Base-by-base conservation (phyloP, 2,797 vertebrate species). In the Rhadinocentrus ornatus region DNA sequence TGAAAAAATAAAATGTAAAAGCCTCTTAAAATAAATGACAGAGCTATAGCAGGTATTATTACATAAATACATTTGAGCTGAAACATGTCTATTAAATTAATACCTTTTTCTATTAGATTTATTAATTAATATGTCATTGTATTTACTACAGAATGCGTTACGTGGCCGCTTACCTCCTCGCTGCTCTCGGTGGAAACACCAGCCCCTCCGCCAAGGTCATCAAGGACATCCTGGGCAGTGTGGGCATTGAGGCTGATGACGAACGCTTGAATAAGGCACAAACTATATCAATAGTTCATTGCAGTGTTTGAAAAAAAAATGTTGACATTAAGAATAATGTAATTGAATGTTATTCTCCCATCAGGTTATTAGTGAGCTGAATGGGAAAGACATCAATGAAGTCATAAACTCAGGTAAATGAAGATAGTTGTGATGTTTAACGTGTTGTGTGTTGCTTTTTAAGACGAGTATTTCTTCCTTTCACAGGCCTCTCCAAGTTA, bases 81-180 rank as follows among this genome's bases (percentile, higher is more conserved):
- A 32, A 32, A 5, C 6, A 2, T 34, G 20, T 34, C 2, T 2
- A 4, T 11, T 35, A 20, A 39, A 13, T 64, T 54, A 20, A 27
- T 7, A 7, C 3, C 27, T n/a, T 1, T n/a, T n/a, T n/a, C n/a
- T n/a, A n/a, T n/a, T n/a, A n/a, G n/a, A n/a, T n/a, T n/a, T n/a
- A n/a, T n/a, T n/a, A n/a, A n/a, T n/a, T 70, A 1, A 32, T 6
- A 7, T 44, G 16, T 44, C 16, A 39, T 44, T 20, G 52, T 3
- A 6, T 66, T 24, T 3, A 55, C 46, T 55, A 7, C 82, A 96
- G 94, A 94, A 95, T 91, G 93, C 93, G 94, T 95, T 94, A 93
- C 90, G 93, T 95, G 93, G 94, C 95, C 94, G 95, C 94, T 95
- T 96, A 94, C 92, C 93, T 95, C 71, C 92, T 94, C 72, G 93